Base-by-base conservation (phyloP, 2,797 vertebrate species). In the Pelobates cultripes region DNA sequence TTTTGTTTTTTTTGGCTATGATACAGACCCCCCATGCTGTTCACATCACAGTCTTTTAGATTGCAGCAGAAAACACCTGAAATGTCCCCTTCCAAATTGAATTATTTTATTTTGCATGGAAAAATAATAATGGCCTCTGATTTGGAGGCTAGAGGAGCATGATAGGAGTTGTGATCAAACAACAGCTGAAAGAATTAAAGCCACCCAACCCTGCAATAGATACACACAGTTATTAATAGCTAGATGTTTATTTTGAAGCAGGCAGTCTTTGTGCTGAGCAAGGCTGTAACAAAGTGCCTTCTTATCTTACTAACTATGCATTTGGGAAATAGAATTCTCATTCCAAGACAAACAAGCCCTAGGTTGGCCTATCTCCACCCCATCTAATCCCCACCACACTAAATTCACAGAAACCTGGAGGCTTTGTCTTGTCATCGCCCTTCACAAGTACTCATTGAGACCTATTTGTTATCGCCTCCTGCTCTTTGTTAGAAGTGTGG, bases 371-470 rank as follows among this genome's bases (percentile, higher is more conserved):
- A 28, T 64, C 61, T 64, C 61, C 28, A 64, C 61, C 61, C 61
- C 6, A 45, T 17, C 4, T n/a, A 45, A 64, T 64, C 61, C 61
- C 28, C 61, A 40, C 61, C 14, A 64, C 17, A 40, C 61, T 28
- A 64, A 64, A 64, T 17, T 7, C 61, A 64, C 10, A 64, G 61
- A 64, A 64, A 28, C 28, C 61, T 64, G 17, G 28, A 64, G 7
- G 61, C 61, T 64, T 64, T 40, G 61, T 64, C 61, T 64, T 64
- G 61, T 64, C 61, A 64, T 64, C 61, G 14, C 61, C 61, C 28
- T 40, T 64, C 61, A 64, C 4, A 40, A 64, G 28, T 28, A 17
- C 61, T 64, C n/a, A 64, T 64, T 17, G 61, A 64, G 61, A 9
- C 61, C 61, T 64, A 64, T 64, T 64, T 64, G 61, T 64, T 14